Conservation (phyloP, 2,797 vertebrate genomes). For the Gymnoscopelus braueri region DNA sequence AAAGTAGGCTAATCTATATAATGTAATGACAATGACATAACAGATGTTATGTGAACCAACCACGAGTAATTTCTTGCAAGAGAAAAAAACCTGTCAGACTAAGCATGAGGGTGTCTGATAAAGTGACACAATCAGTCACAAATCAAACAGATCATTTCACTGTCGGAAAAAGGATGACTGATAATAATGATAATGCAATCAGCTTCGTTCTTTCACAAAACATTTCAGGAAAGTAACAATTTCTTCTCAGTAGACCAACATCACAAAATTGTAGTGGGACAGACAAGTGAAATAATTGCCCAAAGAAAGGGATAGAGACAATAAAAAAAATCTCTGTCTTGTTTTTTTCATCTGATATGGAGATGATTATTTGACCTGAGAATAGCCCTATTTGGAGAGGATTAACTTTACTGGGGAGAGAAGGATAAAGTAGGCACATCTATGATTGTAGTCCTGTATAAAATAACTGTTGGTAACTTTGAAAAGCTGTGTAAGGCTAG, state of each 20-base stretch:
- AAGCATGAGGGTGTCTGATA: no score
- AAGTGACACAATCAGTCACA: background rate
- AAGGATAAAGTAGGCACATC: background rate
- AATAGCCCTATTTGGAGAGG: background rate
- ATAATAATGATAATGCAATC: no score
- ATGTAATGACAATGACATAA: no score
- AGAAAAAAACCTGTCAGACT: background rate
- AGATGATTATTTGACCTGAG: slow-evolving; percentile 1
- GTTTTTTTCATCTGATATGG: slow-evolving; percentile 1
- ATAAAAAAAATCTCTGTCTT: no score
- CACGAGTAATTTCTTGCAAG: background rate
- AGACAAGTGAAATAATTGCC: background rate
- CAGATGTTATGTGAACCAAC: background rate
- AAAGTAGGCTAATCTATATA: no score
- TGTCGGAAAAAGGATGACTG: no score
- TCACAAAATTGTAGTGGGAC: background rate
- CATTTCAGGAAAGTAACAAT: no score
- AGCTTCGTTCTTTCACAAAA: no score
- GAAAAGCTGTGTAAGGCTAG: slow-evolving; percentile 3
- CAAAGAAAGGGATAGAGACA: no score
- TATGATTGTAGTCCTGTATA: background rate
- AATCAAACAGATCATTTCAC: no score
- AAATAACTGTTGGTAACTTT: slow-evolving; percentile 4
- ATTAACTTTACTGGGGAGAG: background rate
- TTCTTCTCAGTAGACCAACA: background rate